Evolutionary conservation across 2,888 invertebrate species (phyloP).

Genomic region (Cetonia aurata): DNA sequence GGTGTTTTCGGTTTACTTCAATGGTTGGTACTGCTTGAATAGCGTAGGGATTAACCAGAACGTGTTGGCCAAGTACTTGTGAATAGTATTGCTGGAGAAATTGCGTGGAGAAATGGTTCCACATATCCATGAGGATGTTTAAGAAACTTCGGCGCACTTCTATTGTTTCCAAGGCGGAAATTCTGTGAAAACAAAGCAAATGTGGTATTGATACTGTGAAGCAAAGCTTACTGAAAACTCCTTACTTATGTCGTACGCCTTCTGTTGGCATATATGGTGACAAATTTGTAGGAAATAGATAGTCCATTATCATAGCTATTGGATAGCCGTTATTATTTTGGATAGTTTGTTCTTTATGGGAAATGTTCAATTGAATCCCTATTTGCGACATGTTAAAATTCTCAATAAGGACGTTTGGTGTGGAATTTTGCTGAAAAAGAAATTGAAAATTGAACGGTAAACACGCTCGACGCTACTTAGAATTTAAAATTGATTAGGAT

Average conservation of each 20-base stretch:
- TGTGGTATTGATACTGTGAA: not conserved
- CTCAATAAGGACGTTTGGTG: conserved; percentile 49
- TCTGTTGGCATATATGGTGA: conserved; percentile 65
- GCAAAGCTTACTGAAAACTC: conserved; percentile 9
- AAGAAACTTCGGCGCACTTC: conserved; percentile 46
- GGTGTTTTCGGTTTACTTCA: conserved; percentile 52
- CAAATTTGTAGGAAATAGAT: conserved; percentile 63
- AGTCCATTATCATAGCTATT: conserved; percentile 59
- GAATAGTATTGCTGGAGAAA: conserved; percentile 86
- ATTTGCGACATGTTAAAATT: conserved; percentile 58
- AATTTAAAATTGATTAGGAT: conserved; percentile 49
- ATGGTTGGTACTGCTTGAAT: conserved; percentile 58
- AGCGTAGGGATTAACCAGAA: conserved; percentile 83
- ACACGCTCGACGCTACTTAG: too few species aligned
- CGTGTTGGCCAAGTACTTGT: conserved; percentile 80
- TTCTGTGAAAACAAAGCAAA: conserved; percentile 43
- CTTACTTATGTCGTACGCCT: conserved; percentile 64
- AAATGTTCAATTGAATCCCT: conserved; percentile 61
- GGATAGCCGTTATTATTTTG: conserved; percentile 53
- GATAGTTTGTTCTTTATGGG: conserved; percentile 63
- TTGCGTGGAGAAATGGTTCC: conserved; percentile 78
- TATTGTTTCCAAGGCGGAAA: conserved; percentile 50
- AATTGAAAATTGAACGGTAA: conserved; percentile 12
- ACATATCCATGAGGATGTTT: conserved; percentile 69
- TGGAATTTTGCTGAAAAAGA: conserved; percentile 26